A percentile compares a stretch with the other conserved stretches of the same genome.
Conservation (phyloP, 2,797 vertebrate genomes). For the Poliocrania exsul region DNA sequence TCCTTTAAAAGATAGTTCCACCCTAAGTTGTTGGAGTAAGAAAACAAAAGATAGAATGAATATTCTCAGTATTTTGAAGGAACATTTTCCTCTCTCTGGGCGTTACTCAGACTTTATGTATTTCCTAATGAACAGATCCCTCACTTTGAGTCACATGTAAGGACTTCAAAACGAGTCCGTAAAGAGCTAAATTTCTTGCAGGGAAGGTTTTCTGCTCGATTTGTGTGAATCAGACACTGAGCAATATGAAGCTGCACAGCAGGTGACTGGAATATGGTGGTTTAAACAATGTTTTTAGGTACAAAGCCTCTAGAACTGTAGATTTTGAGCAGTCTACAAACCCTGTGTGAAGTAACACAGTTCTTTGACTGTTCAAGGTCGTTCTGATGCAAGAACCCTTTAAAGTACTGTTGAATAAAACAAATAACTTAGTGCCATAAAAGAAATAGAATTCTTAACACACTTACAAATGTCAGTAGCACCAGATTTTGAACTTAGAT, state of each 20-base stretch:
- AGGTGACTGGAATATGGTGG: background rate
- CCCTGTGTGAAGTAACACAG: rapidly evolving
- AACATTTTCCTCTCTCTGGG: background rate
- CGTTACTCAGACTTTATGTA: background rate
- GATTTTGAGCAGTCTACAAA: background rate
- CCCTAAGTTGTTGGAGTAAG: background rate
- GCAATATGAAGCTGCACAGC: background rate
- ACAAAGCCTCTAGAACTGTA: background rate
- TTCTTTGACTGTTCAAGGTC: background rate
- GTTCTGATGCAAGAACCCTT: background rate
- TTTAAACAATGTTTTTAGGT: background rate
- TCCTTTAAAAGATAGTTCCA: background rate
- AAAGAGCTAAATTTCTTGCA: background rate
- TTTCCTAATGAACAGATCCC: background rate
- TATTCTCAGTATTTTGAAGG: background rate
- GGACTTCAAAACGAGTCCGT: background rate
- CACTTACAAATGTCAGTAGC: background rate
- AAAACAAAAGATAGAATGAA: background rate
- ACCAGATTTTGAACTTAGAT: background rate
- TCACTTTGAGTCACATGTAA: background rate
- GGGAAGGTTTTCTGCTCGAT: background rate
- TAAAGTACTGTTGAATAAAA: background rate
- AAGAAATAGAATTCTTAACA: background rate
- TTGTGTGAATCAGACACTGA: background rate
- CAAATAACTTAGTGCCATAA: background rate